phyloP scores from a whole-genome alignment of 2,113 vertebrate genomes.

The Odontophorus gujanensis region DNA sequence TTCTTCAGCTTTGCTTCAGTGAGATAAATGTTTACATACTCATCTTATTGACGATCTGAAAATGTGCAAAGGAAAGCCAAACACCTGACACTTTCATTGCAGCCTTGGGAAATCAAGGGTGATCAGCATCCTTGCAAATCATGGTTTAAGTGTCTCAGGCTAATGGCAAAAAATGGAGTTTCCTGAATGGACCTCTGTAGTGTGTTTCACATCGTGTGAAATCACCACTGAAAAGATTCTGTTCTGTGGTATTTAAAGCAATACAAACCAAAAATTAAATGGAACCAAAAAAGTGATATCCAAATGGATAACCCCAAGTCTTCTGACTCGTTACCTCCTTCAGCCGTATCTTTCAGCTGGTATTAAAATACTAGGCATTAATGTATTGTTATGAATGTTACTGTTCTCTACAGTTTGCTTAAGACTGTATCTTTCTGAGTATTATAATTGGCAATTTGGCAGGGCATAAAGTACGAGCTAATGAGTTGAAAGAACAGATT shows the following conservation, averaged over 20 bases:
- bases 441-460: constrained; percentile 61
- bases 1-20: neutral
- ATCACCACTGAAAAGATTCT: neutral
- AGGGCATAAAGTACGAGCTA: constrained; percentile 42
- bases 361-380: constrained; percentile 3
- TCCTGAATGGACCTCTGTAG: neutral
- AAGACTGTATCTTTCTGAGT: neutral
- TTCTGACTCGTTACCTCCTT: neutral
- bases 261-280: neutral
- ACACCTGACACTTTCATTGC: neutral
- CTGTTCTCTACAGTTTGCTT: constrained; percentile 38
- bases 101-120: neutral
- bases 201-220: neutral
- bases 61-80: neutral
- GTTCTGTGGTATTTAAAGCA: neutral
- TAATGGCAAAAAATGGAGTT: neutral
- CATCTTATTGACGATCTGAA: neutral
- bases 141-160: neutral
- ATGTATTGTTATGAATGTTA: constrained; percentile 24
- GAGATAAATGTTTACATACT: neutral
- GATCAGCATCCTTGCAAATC: neutral
- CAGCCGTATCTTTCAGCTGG: neutral
- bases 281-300: neutral
- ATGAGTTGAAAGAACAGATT: constrained; percentile 56
- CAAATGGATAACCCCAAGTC: neutral